These are phyloP conservation scores for Hydrolagus affinis DNA, from an alignment of 2,113 vertebrate species.

Conservation along the genomic window DNA sequence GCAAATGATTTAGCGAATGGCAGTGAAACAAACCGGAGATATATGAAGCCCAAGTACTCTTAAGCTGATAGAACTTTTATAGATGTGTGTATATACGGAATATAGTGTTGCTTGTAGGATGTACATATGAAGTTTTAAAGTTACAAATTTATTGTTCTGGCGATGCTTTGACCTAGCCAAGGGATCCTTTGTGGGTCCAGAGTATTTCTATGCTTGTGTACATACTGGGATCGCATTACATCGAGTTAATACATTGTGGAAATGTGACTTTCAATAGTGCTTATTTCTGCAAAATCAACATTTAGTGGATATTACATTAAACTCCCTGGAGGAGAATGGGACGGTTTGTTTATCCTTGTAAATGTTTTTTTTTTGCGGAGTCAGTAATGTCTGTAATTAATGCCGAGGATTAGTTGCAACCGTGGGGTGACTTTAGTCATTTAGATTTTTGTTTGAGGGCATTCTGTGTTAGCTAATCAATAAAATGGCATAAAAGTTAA, in stretches of 20 bases:
- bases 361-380: neutral
- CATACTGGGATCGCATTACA: conserved; percentile 10
- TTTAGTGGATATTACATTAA: neutral
- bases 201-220: conserved; percentile 16
- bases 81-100: neutral
- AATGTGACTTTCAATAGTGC: conserved; percentile 27
- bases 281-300: conserved; percentile 19
- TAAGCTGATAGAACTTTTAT: neutral
- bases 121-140: conserved; percentile 25
- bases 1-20: neutral
- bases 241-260: conserved; percentile 20
- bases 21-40: neutral
- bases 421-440: neutral
- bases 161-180: neutral
- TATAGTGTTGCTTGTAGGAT: neutral
- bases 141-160: neutral
- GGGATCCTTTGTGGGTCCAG: neutral
- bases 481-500: neutral
- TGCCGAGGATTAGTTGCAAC: neutral
- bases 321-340: conserved; percentile 23
- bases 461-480: neutral
- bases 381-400: neutral
- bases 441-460: neutral
- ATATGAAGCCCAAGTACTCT: neutral
- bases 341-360: neutral